Evolutionary conservation across 2,113 vertebrate genomes (phyloP).

Genomic region (Gymnogyps californianus): DNA sequence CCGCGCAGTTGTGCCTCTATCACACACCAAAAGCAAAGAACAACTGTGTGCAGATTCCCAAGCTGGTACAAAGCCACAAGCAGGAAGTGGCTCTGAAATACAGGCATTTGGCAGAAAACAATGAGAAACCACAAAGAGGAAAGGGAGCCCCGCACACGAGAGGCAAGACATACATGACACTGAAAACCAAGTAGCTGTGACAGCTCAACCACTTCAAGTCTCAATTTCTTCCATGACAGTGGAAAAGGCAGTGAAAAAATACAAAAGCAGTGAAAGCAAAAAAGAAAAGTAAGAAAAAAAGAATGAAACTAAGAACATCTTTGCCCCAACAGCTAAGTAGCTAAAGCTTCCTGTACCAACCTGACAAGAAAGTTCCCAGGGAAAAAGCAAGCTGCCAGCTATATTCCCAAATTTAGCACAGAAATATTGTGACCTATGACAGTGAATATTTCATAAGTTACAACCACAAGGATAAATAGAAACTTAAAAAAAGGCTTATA

Average conservation of each 20-base stretch:
- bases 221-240: not conserved
- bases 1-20: not conserved
- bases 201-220: not conserved
- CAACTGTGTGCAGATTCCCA: not conserved
- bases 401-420: slow-evolving; percentile 50
- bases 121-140: not conserved
- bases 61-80: not conserved
- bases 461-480: slow-evolving; percentile 35
- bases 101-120: not conserved
- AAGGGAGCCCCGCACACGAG: not conserved
- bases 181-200: not conserved
- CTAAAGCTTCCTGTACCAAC: not conserved
- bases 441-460: slow-evolving; percentile 43
- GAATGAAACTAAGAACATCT: not conserved
- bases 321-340: not conserved
- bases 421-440: slow-evolving; percentile 21
- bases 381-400: slow-evolving; percentile 27
- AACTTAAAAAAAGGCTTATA: not conserved
- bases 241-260: not conserved
- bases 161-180: not conserved
- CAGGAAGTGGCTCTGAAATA: not conserved
- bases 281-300: not conserved
- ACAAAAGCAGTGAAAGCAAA: not conserved
- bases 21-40: not conserved
- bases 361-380: not conserved